Base-by-base conservation (phyloP, 30 jellyfish, hydroid and myxozoan species). In the Haliclystus octoradiatus region DNA sequence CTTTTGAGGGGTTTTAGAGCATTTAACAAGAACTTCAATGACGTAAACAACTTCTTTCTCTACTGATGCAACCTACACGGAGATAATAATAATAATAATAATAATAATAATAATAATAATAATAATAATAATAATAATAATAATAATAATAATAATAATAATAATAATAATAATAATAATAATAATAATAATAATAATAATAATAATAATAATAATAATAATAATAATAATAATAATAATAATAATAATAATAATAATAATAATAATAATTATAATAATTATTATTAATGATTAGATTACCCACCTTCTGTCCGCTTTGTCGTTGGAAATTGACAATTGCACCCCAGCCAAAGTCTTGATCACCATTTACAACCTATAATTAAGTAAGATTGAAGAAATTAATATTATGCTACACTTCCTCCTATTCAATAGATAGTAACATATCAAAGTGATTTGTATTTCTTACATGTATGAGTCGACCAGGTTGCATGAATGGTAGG, bases 261-360 rank as follows among this genome's bases (percentile, higher is more conserved):
- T n/a, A n/a, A n/a, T n/a, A n/a, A n/a, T n/a, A n/a, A n/a, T n/a
- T n/a, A n/a, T n/a, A n/a, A n/a, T n/a, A n/a, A n/a, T n/a, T n/a
- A n/a, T n/a, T n/a, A n/a, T n/a, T n/a, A n/a, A n/a, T n/a, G n/a
- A n/a, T n/a, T n/a, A n/a, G n/a, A n/a, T n/a, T n/a, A n/a, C n/a
- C n/a, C n/a, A 72, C 93, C 93, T 83, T 83, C 32, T 84, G 94
- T 34, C 76, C 79, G 25, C 74, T 69, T 63, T 92, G 84, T 74
- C 79, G 79, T 66, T 83, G 99, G 52, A 84, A 83, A 63, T 84
- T 92, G 22, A 92, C 68, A 52, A 92, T 85, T 33, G 93, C 68
- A 1, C 99, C 99, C 99, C 99, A 92, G 26, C 94, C 96, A 66
- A 84, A 92, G 70, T 92, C 96, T 27, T 92, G 90, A 7, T 79